Base-by-base conservation (phyloP, 92 coral and sea anemone species). In the Pocillopora meandrina region DNA sequence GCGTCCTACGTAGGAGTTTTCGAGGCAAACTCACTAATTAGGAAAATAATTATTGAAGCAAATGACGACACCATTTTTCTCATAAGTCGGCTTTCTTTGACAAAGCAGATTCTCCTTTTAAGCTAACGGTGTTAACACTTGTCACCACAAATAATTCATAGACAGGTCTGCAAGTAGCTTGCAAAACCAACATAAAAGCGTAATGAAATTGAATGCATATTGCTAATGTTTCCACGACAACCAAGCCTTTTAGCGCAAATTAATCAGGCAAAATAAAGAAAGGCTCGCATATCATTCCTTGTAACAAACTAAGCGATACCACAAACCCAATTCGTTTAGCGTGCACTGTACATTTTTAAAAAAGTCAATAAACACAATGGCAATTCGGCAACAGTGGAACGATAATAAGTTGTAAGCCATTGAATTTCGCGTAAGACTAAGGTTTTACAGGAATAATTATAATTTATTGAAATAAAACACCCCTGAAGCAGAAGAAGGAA, bases 341-440 rank as follows among this genome's bases (percentile, higher is more conserved):
- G 52, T 42, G 52, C 52, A 42, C 52, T 70, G 14, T 9, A 31
- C 49, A 34, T 26, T 60, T 58, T 66, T 52, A 33, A 31, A 23
- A 26, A 55, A 81, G 85, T 81, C 61, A 35, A 70, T 69, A 81
- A 81, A 81, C 59, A 81, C 36, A 47, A 71, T 35, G 42, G 57
- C n/a, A 71, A 17, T 17, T 31, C 59, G 13, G 47, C 6, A 35
- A 12, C 16, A 34, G 26, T 66, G 11, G 61, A 76, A 76, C 33
- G 21, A 31, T 21, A 78, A 36, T 64, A 67, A 61, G 57, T 10
- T 56, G 42, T 1, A 36, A 70, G 74, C 14, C 56, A 70, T 34
- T 17, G 16, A 70, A 70, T 35, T 65, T 70, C 18, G 74, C 56
- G 74, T 55, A 12, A 70, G 20, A 26, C 9, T 9, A 42, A 42